Evolutionary conservation across 2,888 invertebrate species (phyloP).

Genomic region (Poecilobothrus nobilitatus): DNA sequence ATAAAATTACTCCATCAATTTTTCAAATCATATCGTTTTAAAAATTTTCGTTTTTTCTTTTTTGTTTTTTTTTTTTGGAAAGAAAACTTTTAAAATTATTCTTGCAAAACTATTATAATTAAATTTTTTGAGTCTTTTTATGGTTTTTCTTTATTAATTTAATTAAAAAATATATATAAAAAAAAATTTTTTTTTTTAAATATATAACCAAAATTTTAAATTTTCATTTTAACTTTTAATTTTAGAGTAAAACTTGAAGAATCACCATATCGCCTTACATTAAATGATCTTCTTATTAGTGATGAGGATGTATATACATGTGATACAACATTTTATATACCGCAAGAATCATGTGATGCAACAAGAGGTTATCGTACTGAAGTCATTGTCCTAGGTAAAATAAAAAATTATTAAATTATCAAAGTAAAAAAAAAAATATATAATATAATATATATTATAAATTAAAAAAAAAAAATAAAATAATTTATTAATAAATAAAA

Average conservation of each 20-base stretch:
- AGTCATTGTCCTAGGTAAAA: constrained; percentile 64
- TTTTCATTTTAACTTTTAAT: constrained; percentile 9
- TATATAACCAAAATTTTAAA: too few relatives aligned
- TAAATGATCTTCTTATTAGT: constrained; percentile 50
- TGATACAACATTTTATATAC: constrained; percentile 69
- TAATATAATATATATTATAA: not conserved
- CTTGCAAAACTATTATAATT: too few relatives aligned
- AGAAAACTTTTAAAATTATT: too few relatives aligned
- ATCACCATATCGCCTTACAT: constrained; percentile 38
- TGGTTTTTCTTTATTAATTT: too few relatives aligned
- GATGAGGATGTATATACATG: constrained; percentile 73
- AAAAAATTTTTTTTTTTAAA: too few relatives aligned
- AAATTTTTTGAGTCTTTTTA: too few relatives aligned
- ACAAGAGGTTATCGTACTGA: constrained; percentile 62
- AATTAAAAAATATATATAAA: too few relatives aligned
- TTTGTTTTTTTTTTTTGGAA: too few relatives aligned
- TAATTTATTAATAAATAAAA: not conserved
- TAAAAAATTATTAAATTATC: constrained; percentile 15
- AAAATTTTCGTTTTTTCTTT: too few relatives aligned
- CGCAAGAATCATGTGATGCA: constrained; percentile 62
- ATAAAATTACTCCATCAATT: too few relatives aligned
- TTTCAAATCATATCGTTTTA: too few relatives aligned
- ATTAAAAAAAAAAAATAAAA: constrained; percentile 16
- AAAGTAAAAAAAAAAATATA: constrained; percentile 8
- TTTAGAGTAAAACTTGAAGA: constrained; percentile 35